Conservation (phyloP, 2,888 invertebrate species). For the Oligia fasciuncula region DNA sequence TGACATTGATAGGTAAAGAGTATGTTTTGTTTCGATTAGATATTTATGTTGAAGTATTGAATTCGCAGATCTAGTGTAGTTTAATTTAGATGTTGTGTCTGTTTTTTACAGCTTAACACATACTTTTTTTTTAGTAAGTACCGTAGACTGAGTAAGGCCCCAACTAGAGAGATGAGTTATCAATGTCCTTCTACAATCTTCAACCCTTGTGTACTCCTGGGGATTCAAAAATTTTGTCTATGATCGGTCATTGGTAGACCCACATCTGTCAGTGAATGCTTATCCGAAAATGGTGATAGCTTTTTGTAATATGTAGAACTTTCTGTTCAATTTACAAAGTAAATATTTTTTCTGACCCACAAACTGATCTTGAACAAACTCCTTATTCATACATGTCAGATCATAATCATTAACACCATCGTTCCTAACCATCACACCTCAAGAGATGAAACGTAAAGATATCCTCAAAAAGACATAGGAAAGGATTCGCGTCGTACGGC, state of each 20-base stretch:
- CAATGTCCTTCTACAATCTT: background rate
- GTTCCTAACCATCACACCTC: constrained; percentile 53
- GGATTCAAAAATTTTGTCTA: background rate
- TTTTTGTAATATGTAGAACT: background rate
- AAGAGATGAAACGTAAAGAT: constrained; percentile 52
- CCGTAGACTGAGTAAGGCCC: too few relatives aligned
- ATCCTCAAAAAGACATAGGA: constrained; percentile 52
- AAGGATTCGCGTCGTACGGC: constrained; percentile 65
- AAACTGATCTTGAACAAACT: background rate
- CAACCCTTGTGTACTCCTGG: background rate
- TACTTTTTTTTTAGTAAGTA: background rate
- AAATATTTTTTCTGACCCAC: background rate
- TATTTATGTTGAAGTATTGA: background rate
- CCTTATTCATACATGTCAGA: constrained; percentile 36
- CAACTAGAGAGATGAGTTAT: background rate
- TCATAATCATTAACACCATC: constrained; percentile 58
- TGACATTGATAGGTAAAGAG: constrained; percentile 19
- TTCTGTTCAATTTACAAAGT: background rate
- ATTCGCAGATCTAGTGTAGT: background rate
- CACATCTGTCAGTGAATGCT: background rate
- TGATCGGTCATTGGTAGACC: background rate
- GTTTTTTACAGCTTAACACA: background rate
- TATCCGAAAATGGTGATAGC: background rate
- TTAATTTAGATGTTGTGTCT: background rate
- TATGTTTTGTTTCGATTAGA: constrained; percentile 24